These are phyloP conservation scores for Cataglyphis altisquamis DNA, from an alignment of 2,888 invertebrate genomes.

Conservation along the genomic window DNA sequence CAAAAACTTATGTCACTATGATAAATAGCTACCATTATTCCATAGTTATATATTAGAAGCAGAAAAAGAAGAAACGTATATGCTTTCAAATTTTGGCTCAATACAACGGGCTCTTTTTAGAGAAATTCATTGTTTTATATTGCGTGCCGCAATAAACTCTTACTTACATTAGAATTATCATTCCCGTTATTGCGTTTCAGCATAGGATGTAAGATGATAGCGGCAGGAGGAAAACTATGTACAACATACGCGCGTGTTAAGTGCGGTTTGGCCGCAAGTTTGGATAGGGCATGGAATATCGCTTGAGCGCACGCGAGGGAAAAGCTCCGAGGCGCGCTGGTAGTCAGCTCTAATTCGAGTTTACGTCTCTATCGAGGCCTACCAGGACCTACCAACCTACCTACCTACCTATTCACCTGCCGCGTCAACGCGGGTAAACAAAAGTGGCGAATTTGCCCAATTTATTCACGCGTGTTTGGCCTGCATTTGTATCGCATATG, in stretches of 20 bases:
- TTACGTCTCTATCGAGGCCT: conserved; percentile 76
- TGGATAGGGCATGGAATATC: conserved; percentile 74
- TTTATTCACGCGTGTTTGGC: conserved; percentile 45
- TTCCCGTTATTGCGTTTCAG: conserved; percentile 50
- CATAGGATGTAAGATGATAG: conserved; percentile 20
- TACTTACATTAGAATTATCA: conserved; percentile 22
- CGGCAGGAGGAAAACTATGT: conserved; percentile 15
- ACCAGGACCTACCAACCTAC: conserved; percentile 64
- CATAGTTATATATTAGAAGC: background rate
- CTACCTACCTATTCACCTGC: conserved; percentile 1
- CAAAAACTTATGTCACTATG: background rate
- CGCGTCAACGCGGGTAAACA: conserved; percentile 28
- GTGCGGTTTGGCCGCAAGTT: conserved; percentile 73
- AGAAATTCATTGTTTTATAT: background rate
- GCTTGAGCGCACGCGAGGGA: conserved; percentile 72
- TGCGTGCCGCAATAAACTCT: background rate
- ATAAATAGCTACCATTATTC: background rate
- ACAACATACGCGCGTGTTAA: conserved; percentile 65
- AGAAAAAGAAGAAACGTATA: background rate
- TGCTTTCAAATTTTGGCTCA: background rate
- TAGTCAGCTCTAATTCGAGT: conserved; percentile 74
- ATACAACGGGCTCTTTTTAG: background rate
- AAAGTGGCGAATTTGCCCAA: conserved; percentile 16
- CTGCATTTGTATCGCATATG: conserved; percentile 35
- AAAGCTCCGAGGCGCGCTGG: conserved; percentile 63